phyloP scores from a whole-genome alignment of 1,140 invertebrate species.

The Vanessa tameamea region DNA sequence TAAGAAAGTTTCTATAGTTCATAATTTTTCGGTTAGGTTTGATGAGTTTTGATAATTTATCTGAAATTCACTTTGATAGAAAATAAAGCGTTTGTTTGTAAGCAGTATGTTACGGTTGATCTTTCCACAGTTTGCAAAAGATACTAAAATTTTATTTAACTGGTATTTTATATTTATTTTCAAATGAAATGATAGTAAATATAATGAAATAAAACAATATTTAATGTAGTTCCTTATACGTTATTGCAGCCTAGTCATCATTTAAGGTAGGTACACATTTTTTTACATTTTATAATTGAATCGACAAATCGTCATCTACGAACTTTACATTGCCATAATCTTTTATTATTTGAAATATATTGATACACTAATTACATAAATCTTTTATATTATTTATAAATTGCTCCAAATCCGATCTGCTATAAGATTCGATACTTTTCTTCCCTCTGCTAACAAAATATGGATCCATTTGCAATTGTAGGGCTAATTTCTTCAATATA shows the following conservation, averaged over 20 bases:
- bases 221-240: constrained; percentile 12
- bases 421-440: constrained; percentile 43
- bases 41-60: no score
- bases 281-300: constrained; percentile 22
- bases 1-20: no score
- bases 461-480: constrained; percentile 70
- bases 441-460: constrained; percentile 75
- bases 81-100: no score
- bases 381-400: constrained; percentile 57
- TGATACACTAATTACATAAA: constrained; percentile 50
- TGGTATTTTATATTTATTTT: background rate
- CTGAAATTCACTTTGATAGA: no score
- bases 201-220: constrained; percentile 1
- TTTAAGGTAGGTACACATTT: constrained; percentile 27
- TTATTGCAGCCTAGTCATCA: constrained; percentile 26
- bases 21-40: no score
- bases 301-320: background rate
- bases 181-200: background rate
- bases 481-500: constrained; percentile 68
- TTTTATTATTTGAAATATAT: no score
- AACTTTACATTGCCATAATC: background rate
- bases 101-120: no score
- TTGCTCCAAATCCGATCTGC: constrained; percentile 47
- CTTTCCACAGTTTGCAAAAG: no score
- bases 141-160: background rate